Percentiles rank a stretch among this genome's conserved stretches.
Conservation (phyloP, 2,113 vertebrate species). For the Dromaius novaehollandiae region DNA sequence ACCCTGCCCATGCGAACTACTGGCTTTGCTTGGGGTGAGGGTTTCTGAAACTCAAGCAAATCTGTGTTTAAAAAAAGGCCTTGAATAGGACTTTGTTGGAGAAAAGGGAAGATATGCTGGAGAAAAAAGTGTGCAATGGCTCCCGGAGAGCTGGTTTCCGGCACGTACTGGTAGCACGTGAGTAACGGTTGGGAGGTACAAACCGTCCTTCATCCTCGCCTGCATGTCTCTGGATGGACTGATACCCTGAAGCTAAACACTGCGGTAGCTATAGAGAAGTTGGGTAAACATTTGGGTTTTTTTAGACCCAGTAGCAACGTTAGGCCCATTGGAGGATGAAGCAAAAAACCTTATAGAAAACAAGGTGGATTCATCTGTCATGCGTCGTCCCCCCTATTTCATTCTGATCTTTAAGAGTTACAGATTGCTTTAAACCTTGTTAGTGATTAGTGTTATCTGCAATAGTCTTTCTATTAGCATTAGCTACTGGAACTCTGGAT, state of each 20-base stretch:
- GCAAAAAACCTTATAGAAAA: not conserved
- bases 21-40: not conserved
- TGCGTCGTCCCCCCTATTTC: rapidly evolving
- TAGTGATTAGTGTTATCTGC: not conserved
- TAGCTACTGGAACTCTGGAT: not conserved
- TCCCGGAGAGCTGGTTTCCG: not conserved
- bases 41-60: not conserved
- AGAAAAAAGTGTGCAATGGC: not conserved
- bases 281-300: not conserved
- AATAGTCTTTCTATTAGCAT: not conserved
- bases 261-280: not conserved
- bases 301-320: not conserved
- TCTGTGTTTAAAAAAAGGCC: not conserved
- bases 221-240: not conserved
- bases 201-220: not conserved
- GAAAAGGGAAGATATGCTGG: not conserved
- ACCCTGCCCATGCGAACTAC: not conserved
- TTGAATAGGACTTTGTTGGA: not conserved
- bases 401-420: not conserved
- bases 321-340: not conserved
- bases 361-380: rapidly evolving
- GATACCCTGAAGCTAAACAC: not conserved
- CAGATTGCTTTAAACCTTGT: not conserved
- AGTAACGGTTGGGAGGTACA: not conserved
- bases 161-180: not conserved